Evolutionary conservation across 2,888 invertebrate species (phyloP), one percentile per base, ranked within the genome.

Genomic region (Pantelozetes paolii): DNA sequence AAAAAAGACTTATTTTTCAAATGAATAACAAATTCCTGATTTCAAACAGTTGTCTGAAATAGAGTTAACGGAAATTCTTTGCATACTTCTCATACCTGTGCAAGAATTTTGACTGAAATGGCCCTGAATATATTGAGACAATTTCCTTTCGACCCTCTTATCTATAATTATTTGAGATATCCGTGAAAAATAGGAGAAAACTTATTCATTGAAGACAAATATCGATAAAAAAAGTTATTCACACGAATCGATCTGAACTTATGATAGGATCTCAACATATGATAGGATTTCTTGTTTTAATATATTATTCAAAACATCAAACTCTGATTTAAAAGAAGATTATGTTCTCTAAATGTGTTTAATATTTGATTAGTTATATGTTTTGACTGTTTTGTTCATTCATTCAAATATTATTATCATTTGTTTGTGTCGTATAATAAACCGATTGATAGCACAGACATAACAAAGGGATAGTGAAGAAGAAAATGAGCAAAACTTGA

Each of bases 291-390:
- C 30, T 26, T 57, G 57, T 57, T 57, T 57, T 57, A 3, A 57
- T 57, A 13, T 5, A 15, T 11, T 57, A 6, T 23, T 23, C 23
- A 57, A 57, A 28, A 57, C 57, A 64, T 64, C 32, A 64, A 20
- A 64, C 5, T 36, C 1, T n/a, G 64, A 36, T 64, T 64, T 36
- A 20, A 30, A 9, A 3, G 1, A 1, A 64, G 64, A 64, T 64
- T 36, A 40, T 64, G 36, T 36, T 8, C 32, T 64, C 36, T 36
- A 64, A 30, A 3, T 36, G n/a, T 20, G 20, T 15, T 64, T 64
- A 64, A 64, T 64, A 64, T 20, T 20, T 36, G 36, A 64, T 64
- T 64, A 36, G n/a, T 64, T 64, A 64, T 64, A 36, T 64, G 30
- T 64, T 64, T 64, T 9, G 36, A 36, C 36, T 64, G 32, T 36